Evolutionary conservation across 2,113 vertebrate species (phyloP), one percentile per base, ranked within the genome.

Genomic region (Galeopterus variegatus): DNA sequence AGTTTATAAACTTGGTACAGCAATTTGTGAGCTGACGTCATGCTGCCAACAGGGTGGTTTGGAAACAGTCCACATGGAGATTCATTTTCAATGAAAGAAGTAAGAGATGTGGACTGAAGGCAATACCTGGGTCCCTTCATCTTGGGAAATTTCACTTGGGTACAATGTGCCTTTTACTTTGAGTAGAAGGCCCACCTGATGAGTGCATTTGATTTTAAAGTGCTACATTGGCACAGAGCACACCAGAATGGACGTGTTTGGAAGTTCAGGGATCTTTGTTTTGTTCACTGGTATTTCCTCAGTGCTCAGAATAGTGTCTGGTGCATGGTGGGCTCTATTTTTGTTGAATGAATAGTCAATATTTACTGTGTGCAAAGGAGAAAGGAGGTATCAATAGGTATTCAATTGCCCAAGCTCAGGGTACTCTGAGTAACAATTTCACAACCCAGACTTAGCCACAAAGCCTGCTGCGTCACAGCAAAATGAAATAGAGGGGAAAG

Each of bases 331-430:
- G 41, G 24, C 9, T 45, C 31, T 92, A 48, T 56, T 70, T 45
- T 70, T 69, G 0, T 31, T 86, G n/a, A 67, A 11, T 77, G 21
- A 93, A 77, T 48, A 64, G 56, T 80, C 21, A 92, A 24, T 50
- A 67, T 10, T 77, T 50, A 86, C 72, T 24, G 19, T 69, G 26
- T 54, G 6, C 62, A 67, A 86, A 21, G 28, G 31, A 82, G 67
- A 94, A 95, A 88, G 73, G 52, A 88, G 23, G 64, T 85, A 93
- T 70, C 72, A 85, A 86, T 36, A 85, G n/a, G 17, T 90, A 79
- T 93, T 83, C 79, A 31, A 8, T 64, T 83, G 80, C 41, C 73
- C 12, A 79, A 95, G 19, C 12, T 48, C 31, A 79, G 70, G 67
- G 62, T 19, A 92, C 41, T 45, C 11, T 95, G 90, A 45, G 48